phyloP scores from a whole-genome alignment of 37 sponge, comb jelly and placozoan species.

The Ianthella basta region DNA sequence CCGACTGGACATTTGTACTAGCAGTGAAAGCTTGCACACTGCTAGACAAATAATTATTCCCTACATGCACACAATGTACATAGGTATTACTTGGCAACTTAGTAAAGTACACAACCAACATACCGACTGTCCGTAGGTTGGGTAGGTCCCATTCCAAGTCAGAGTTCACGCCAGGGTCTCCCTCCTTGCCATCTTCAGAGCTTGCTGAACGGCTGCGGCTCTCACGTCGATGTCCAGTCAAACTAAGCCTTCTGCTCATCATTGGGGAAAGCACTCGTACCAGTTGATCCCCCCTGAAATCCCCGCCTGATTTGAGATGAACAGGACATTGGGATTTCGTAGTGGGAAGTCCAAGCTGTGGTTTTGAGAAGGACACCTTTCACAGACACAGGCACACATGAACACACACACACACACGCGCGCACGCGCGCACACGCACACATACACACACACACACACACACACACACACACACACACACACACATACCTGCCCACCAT shows the following conservation, averaged over 20 bases:
- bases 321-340: background rate
- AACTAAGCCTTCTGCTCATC: background rate
- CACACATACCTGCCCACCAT: conserved; percentile 68
- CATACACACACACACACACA: conserved; percentile 52
- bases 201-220: background rate
- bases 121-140: conserved; percentile 64
- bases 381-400: background rate
- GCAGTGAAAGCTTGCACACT: too few species aligned
- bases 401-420: background rate
- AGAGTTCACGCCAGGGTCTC: background rate
- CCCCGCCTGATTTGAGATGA: background rate
- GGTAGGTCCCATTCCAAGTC: conserved; percentile 70
- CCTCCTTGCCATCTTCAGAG: background rate
- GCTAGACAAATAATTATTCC: too few species aligned
- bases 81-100: too few species aligned
- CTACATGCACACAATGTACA: background rate
- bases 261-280: background rate
- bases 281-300: background rate
- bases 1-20: too few species aligned
- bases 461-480: conserved; percentile 28
- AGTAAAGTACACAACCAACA: background rate
- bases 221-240: background rate
- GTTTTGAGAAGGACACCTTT: background rate
- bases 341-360: background rate
- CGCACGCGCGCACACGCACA: background rate